Conservation (phyloP, 2,113 vertebrate species). For the Meleagris gallopavo region DNA sequence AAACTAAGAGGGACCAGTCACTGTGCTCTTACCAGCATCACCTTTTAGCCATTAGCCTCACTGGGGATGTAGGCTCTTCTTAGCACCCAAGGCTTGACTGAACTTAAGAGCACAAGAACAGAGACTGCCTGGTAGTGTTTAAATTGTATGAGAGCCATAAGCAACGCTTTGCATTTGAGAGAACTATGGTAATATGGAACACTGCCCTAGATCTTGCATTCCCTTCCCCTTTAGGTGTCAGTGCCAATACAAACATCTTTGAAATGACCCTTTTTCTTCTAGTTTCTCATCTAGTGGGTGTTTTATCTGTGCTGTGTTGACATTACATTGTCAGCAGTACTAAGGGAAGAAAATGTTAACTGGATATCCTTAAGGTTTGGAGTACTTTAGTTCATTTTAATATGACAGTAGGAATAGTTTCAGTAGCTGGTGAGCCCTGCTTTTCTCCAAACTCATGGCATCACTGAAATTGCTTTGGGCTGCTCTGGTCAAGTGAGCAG, state of each 20-base stretch:
- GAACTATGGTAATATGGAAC: not conserved
- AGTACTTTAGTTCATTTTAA: slow-evolving; percentile 5
- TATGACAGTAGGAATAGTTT: not conserved
- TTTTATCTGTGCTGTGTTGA: slow-evolving; percentile 30
- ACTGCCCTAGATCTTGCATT: not conserved
- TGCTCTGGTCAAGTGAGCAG: not conserved
- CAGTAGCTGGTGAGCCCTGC: not conserved
- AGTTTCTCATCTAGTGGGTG: not conserved
- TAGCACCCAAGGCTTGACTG: not conserved
- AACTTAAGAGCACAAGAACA: not conserved
- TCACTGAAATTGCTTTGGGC: not conserved
- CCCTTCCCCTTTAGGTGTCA: not conserved
- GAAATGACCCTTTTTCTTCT: not conserved
- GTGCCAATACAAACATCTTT: slow-evolving; percentile 35
- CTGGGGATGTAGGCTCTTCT: not conserved
- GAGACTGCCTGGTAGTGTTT: not conserved
- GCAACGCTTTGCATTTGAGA: not conserved
- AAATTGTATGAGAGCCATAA: not conserved
- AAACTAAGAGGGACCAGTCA: not conserved
- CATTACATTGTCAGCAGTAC: not conserved
- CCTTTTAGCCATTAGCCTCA: not conserved
- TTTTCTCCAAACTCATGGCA: not conserved
- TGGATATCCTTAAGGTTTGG: slow-evolving; percentile 11
- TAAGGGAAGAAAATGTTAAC: not conserved
- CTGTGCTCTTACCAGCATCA: not conserved